A percentile compares a stretch with the other conserved stretches of the same genome.
Conservation (phyloP, 2,113 vertebrate species). For the Hemicordylus capensis region DNA sequence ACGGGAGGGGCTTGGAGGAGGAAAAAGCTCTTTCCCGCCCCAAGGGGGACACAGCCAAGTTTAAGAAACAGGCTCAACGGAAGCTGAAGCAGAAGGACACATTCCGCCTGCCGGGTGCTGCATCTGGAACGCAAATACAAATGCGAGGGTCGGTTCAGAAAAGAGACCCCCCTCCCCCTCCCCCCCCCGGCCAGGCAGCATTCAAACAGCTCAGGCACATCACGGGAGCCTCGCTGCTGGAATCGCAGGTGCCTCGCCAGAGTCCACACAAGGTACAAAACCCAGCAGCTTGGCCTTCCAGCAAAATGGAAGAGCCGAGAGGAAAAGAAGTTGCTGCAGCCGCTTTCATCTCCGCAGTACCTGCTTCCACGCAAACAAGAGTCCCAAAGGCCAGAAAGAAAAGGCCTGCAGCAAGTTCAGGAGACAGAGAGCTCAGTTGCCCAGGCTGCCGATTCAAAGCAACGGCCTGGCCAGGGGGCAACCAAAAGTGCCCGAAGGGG, state of each 20-base stretch:
- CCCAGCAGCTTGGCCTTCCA: constrained; percentile 1
- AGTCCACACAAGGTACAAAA: not conserved
- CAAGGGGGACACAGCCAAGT: not conserved
- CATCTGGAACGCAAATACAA: constrained; percentile 25
- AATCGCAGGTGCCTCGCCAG: not conserved
- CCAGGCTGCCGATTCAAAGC: not conserved
- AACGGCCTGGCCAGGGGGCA: not conserved
- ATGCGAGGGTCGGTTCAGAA: not conserved
- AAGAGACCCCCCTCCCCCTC: not conserved
- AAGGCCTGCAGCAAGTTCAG: not conserved
- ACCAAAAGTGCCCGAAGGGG: not conserved
- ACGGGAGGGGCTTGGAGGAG: not conserved
- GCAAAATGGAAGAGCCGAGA: constrained; percentile 11
- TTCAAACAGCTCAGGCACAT: not conserved
- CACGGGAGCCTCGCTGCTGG: not conserved
- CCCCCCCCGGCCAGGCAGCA: not conserved
- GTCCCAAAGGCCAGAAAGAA: not conserved
- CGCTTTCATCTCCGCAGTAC: not conserved
- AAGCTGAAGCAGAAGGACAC: constrained; percentile 41
- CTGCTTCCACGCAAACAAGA: not conserved
- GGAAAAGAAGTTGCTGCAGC: not conserved
- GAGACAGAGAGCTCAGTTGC: not conserved
- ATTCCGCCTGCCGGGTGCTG: not conserved
- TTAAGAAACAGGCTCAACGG: not conserved
- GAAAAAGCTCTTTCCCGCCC: not conserved